phyloP scores from a whole-genome alignment of 2,888 invertebrate genomes.

The Branchipolynoe longqiensis region DNA sequence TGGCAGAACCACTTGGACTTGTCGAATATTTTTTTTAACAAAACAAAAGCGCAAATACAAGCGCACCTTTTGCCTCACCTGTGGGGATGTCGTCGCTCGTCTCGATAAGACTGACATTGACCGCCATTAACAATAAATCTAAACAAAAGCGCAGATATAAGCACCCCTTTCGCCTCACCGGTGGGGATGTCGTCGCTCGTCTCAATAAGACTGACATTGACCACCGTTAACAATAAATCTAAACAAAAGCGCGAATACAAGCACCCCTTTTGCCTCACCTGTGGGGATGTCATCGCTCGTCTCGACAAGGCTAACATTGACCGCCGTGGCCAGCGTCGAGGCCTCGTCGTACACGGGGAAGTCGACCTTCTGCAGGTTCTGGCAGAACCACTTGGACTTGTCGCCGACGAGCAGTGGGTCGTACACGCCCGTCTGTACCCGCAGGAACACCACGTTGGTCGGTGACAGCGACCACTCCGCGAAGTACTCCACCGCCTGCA shows the following conservation, averaged over 20 bases:
- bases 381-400: constrained; percentile 96
- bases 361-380: constrained; percentile 88
- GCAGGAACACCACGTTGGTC: constrained; percentile 97
- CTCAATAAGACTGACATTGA: too few species aligned
- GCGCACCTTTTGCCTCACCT: background rate
- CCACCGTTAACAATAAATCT: too few species aligned
- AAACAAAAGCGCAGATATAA: background rate
- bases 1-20: constrained; percentile 96
- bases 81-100: too few species aligned
- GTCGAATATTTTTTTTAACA: constrained; percentile 84
- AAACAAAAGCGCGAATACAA: background rate
- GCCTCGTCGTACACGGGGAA: constrained; percentile 97
- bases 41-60: background rate
- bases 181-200: too few species aligned
- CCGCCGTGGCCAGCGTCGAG: constrained; percentile 78
- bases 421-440: constrained; percentile 96
- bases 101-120: too few species aligned
- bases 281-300: constrained; percentile 80
- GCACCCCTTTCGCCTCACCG: background rate
- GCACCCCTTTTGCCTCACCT: constrained; percentile 69
- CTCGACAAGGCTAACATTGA: constrained; percentile 74
- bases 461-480: constrained; percentile 99
- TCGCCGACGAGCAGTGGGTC: constrained; percentile 98
- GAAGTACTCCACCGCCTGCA: constrained; percentile 96
- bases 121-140: too few species aligned